Evolutionary conservation across 2,113 vertebrate genomes (phyloP).

Genomic region (Eurystomus gularis): DNA sequence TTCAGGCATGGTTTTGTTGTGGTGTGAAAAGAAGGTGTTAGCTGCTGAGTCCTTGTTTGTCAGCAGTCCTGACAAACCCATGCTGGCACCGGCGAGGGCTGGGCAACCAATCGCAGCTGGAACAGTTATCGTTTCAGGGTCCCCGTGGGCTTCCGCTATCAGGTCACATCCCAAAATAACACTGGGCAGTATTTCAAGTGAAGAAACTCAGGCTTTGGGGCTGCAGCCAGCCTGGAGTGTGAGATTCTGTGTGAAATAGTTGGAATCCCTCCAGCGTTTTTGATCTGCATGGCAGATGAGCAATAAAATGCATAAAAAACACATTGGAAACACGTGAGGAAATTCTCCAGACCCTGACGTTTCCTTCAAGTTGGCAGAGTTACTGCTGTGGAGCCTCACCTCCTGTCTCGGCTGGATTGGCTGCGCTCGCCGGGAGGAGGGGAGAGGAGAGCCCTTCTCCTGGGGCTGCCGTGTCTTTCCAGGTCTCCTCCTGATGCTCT

Average conservation of each 20-base stretch:
- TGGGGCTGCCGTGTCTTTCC: not conserved
- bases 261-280: slow-evolving; percentile 88
- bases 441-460: slow-evolving; percentile 26
- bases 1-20: slow-evolving; percentile 66
- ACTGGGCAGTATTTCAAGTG: slow-evolving; percentile 92
- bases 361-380: slow-evolving; percentile 76
- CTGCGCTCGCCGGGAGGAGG: slow-evolving; percentile 8
- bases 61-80: slow-evolving; percentile 65
- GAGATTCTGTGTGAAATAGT: slow-evolving; percentile 93
- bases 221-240: slow-evolving; percentile 91
- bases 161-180: slow-evolving; percentile 97
- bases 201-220: slow-evolving; percentile 90
- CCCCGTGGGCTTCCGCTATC: slow-evolving; percentile 91
- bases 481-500: not conserved
- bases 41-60: slow-evolving; percentile 57
- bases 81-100: slow-evolving; percentile 65
- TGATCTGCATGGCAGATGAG: slow-evolving; percentile 89
- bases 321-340: slow-evolving; percentile 91
- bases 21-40: slow-evolving; percentile 65
- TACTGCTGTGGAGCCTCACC: slow-evolving; percentile 66
- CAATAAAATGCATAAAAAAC: slow-evolving; percentile 87
- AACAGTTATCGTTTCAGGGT: slow-evolving; percentile 74
- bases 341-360: slow-evolving; percentile 75
- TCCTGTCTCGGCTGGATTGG: slow-evolving; percentile 57
- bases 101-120: slow-evolving; percentile 78